phyloP scores from a whole-genome alignment of 2,888 invertebrate species.

The Heliconius erato region DNA sequence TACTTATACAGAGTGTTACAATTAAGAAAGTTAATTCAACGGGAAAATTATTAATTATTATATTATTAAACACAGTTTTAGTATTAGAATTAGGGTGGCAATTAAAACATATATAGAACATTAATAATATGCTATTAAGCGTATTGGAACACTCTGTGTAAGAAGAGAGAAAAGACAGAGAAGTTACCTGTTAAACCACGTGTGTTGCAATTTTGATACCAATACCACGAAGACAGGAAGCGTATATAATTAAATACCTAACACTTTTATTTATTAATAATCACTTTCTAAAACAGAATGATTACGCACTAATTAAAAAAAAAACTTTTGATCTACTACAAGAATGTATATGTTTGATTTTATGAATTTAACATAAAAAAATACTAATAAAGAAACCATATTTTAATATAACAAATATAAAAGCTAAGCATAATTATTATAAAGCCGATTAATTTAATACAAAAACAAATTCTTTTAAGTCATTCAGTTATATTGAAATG shows the following conservation, averaged over 20 bases:
- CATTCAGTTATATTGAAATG: neutral
- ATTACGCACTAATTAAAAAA: neutral
- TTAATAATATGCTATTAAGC: too few relatives aligned
- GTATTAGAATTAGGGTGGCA: neutral
- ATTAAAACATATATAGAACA: too few relatives aligned
- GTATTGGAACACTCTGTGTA: constrained; percentile 38
- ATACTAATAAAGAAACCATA: neutral
- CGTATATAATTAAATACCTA: neutral
- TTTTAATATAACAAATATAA: neutral
- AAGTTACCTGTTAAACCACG: constrained; percentile 42
- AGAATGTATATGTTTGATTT: neutral
- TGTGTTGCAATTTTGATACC: constrained; percentile 27
- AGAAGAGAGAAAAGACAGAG: constrained; percentile 18
- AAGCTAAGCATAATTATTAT: neutral
- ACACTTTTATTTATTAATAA: neutral
- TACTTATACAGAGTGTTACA: constrained; percentile 38
- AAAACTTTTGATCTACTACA: neutral
- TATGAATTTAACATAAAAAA: neutral
- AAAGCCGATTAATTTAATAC: neutral
- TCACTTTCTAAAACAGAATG: neutral
- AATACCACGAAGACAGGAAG: neutral
- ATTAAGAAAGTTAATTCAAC: constrained; percentile 1
- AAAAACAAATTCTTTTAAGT: neutral
- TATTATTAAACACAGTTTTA: neutral
- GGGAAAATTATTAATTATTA: neutral